Percentiles rank a stretch among this genome's conserved stretches.
Conservation (phyloP, 2,797 vertebrate genomes). For the Argyrosomus regius region DNA sequence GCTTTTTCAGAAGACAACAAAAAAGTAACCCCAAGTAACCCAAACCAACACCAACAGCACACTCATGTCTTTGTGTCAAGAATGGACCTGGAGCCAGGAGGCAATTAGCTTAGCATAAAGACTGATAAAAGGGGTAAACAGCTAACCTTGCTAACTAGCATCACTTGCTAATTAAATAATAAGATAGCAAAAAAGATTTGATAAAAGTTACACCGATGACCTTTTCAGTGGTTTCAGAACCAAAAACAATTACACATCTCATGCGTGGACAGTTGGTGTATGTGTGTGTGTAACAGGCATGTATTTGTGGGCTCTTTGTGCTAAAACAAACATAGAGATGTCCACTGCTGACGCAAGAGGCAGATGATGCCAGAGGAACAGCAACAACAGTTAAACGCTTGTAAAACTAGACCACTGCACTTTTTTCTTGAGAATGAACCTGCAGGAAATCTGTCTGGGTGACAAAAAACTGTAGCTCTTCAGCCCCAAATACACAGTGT, state of each 20-base stretch:
- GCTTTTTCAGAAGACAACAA: not conserved
- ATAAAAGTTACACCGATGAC: not conserved
- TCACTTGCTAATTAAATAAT: not conserved
- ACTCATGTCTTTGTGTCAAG: no score
- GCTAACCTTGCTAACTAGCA: not conserved
- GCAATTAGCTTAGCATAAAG: not conserved
- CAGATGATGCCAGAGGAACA: constrained; percentile 20
- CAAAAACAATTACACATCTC: not conserved
- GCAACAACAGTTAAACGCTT: constrained; percentile 8
- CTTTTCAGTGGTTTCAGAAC: not conserved
- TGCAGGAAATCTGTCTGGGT: not conserved
- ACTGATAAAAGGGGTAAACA: not conserved
- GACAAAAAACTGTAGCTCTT: not conserved
- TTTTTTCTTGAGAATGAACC: not conserved
- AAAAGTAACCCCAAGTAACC: not conserved
- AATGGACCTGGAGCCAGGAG: not conserved
- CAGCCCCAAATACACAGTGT: not conserved
- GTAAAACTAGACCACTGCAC: not conserved
- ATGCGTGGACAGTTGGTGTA: not conserved
- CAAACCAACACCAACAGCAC: not conserved
- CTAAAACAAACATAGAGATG: constrained; percentile 50
- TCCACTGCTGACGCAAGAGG: constrained; percentile 20
- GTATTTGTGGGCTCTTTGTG: constrained; percentile 12
- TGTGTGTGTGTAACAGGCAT: constrained; percentile 7
- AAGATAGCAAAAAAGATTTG: not conserved